Evolutionary conservation across 2,113 vertebrate genomes (phyloP).

Genomic region (Myrmecobius fasciatus): DNA sequence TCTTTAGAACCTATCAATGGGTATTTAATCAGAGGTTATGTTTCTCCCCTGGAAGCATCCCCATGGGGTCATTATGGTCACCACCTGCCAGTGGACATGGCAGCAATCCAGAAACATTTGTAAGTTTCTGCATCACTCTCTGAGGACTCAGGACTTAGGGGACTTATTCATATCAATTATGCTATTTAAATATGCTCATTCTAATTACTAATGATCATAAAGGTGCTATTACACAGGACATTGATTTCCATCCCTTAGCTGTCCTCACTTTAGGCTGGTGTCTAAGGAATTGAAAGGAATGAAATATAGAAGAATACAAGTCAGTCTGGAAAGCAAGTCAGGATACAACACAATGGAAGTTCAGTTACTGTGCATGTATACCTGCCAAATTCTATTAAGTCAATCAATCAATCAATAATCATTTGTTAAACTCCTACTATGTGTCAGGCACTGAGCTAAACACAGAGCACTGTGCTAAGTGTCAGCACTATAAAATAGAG

Average conservation of each 20-base stretch:
- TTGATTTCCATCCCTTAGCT: neutral
- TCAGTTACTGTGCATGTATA: neutral
- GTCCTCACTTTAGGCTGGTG: neutral
- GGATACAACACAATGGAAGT: neutral
- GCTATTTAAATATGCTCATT: slow-evolving; percentile 43
- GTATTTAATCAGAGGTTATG: neutral
- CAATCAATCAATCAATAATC: neutral
- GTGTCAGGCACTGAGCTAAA: neutral
- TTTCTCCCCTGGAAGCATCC: neutral
- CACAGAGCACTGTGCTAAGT: neutral
- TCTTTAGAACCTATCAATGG: neutral
- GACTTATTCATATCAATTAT: slow-evolving; percentile 43
- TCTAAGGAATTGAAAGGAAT: neutral
- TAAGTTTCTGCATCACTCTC: slow-evolving; percentile 31
- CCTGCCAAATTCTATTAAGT: neutral
- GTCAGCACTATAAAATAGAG: neutral
- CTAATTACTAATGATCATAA: neutral
- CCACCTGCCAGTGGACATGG: neutral
- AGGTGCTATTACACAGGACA: neutral
- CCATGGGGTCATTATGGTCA: neutral
- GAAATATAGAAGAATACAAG: neutral
- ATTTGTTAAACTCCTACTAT: neutral
- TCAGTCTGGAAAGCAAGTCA: neutral
- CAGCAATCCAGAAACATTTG: neutral
- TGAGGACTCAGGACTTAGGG: neutral